phyloP scores from a whole-genome alignment of 2,797 vertebrate species.

The Cirrhinus molitorella region DNA sequence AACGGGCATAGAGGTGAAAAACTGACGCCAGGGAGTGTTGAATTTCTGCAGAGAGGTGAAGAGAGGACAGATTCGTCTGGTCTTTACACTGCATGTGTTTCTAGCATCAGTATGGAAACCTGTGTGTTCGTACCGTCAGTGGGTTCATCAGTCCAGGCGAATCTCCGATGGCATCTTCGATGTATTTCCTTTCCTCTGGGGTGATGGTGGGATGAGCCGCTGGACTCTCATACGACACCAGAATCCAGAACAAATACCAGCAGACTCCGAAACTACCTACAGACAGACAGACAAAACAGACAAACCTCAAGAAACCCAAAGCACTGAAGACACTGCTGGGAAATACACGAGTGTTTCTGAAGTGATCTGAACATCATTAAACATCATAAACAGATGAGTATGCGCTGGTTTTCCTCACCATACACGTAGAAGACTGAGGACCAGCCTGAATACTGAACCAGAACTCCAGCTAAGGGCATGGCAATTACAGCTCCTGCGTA shows the following conservation, averaged over 20 bases:
- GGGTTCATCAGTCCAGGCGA: conserved; percentile 79
- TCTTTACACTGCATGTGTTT: not conserved
- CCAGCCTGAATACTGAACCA: conserved; percentile 94
- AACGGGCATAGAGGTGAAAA: conserved; percentile 94
- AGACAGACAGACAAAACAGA: not conserved
- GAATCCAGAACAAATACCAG: conserved; percentile 93
- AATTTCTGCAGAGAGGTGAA: conserved; percentile 81
- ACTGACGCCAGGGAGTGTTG: conserved; percentile 88
- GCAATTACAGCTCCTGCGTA: conserved; percentile 93
- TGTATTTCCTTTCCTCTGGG: conserved; percentile 88
- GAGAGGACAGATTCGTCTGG: not conserved
- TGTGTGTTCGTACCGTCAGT: conserved; percentile 73
- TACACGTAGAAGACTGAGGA: conserved; percentile 95
- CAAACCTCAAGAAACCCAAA: not conserved
- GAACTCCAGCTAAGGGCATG: conserved; percentile 91
- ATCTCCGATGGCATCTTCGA: conserved; percentile 91
- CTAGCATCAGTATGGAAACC: not conserved
- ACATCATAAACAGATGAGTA: too few relatives aligned
- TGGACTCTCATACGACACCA: conserved; percentile 92
- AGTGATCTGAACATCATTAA: not conserved
- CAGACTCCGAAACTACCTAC: conserved; percentile 88
- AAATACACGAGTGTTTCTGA: too few relatives aligned
- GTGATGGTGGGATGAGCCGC: conserved; percentile 91
- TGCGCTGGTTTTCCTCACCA: conserved; percentile 74
- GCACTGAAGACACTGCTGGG: too few relatives aligned